Conservation (phyloP, 2,888 invertebrate genomes). For the Volucella inflata region DNA sequence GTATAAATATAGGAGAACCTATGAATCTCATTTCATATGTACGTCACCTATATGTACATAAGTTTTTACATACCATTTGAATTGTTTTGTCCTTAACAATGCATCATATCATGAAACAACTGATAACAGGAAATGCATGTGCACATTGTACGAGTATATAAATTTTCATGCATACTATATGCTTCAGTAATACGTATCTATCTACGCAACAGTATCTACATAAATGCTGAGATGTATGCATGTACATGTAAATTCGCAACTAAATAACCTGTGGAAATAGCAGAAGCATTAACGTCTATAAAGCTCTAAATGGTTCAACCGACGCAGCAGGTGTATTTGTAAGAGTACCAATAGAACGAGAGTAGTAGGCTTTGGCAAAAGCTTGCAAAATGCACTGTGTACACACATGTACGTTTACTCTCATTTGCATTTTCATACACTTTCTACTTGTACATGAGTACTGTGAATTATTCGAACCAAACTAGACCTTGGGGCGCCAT, state of each 20-base stretch:
- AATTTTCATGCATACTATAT: too few species aligned
- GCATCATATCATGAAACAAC: conserved; percentile 50
- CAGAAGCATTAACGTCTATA: conserved; percentile 56
- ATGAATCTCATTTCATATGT: background rate
- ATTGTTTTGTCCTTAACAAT: conserved; percentile 45
- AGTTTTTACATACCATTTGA: conserved; percentile 22
- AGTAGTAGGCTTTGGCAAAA: conserved; percentile 26
- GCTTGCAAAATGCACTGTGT: conserved; percentile 58
- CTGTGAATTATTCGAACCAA: conserved; percentile 47
- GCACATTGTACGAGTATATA: background rate
- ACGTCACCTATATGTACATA: conserved; percentile 15
- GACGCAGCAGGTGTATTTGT: conserved; percentile 50
- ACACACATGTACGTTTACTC: conserved; percentile 61
- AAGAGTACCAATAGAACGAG: background rate
- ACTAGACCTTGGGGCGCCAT: conserved; percentile 70
- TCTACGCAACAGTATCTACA: too few species aligned
- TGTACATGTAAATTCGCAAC: conserved; percentile 49
- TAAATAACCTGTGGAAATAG: conserved; percentile 51
- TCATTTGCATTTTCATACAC: conserved; percentile 70
- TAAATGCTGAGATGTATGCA: background rate
- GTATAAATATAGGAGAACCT: too few species aligned
- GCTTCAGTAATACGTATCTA: too few species aligned
- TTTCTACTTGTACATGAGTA: conserved; percentile 59
- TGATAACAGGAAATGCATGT: conserved; percentile 54
- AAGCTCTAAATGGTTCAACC: conserved; percentile 40